Percentiles rank a stretch among this genome's conserved stretches.
These are phyloP conservation scores for Rhineura floridana DNA, from an alignment of 2,113 vertebrate genomes.

Conservation along the genomic window DNA sequence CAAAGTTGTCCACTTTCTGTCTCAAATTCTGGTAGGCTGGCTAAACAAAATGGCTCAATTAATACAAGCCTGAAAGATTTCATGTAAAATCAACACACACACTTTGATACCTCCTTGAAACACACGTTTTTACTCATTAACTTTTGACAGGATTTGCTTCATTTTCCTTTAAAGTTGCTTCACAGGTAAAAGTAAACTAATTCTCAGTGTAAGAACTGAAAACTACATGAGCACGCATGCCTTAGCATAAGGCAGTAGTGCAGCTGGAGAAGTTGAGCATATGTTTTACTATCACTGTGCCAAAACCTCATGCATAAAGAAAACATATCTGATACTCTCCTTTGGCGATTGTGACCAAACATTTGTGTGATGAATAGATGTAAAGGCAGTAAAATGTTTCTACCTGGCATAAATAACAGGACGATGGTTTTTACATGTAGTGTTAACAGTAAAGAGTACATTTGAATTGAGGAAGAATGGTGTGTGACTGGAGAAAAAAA, in stretches of 20 bases:
- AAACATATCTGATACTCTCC: not conserved
- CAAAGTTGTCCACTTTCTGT: constrained; percentile 98
- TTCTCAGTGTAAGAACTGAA: not conserved
- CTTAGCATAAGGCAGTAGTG: not conserved
- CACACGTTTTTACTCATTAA: not conserved
- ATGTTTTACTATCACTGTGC: not conserved
- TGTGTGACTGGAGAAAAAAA: too few species aligned
- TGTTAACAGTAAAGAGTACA: not conserved
- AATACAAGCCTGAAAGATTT: constrained; percentile 23
- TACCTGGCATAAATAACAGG: not conserved
- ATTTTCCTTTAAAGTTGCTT: not conserved
- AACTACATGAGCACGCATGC: not conserved
- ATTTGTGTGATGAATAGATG: too few species aligned
- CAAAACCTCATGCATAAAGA: not conserved
- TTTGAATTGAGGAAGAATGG: not conserved
- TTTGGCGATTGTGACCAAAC: too few species aligned
- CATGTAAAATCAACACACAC: not conserved
- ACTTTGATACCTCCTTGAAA: not conserved
- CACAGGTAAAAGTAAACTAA: not conserved
- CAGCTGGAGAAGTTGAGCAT: not conserved
- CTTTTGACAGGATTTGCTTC: not conserved
- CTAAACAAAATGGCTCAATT: constrained; percentile 62
- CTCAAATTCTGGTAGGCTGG: constrained; percentile 97
- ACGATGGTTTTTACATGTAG: too few species aligned
- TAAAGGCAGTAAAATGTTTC: not conserved